phyloP scores from a whole-genome alignment of 2,888 invertebrate genomes.

The Homarus gammarus region DNA sequence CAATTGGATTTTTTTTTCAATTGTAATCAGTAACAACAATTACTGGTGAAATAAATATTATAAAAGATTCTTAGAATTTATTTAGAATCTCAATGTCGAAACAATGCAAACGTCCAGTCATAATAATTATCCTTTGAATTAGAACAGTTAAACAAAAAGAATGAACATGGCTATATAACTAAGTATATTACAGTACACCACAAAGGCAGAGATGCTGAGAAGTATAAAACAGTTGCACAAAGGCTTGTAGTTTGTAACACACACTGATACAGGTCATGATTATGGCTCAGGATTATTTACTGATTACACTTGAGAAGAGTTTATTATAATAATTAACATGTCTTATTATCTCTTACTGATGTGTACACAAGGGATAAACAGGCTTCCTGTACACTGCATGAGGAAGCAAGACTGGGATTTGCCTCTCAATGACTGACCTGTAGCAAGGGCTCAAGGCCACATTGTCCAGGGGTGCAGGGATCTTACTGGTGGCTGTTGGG shows the following conservation, averaged over 20 bases:
- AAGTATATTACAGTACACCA: constrained; percentile 73
- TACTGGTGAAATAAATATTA: constrained; percentile 23
- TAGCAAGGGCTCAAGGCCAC: constrained; percentile 60
- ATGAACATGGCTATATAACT: constrained; percentile 73
- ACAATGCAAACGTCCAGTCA: constrained; percentile 76
- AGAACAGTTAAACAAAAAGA: constrained; percentile 74
- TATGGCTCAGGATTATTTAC: constrained; percentile 62
- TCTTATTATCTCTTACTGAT: constrained; percentile 61
- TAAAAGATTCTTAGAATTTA: constrained; percentile 76
- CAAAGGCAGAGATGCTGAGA: constrained; percentile 73
- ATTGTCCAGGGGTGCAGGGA: constrained; percentile 55
- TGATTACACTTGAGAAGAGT: constrained; percentile 56
- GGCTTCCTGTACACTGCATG: constrained; percentile 66
- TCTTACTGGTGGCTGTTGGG: constrained; percentile 9
- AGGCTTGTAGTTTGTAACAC: constrained; percentile 69
- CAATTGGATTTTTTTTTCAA: too few species aligned
- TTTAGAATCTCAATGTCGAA: constrained; percentile 76
- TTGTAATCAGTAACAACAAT: too few species aligned
- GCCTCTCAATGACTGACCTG: constrained; percentile 67
- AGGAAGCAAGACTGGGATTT: constrained; percentile 44
- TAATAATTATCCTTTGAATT: constrained; percentile 70
- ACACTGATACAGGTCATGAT: constrained; percentile 73
- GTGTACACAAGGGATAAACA: constrained; percentile 61
- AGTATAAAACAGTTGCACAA: constrained; percentile 72
- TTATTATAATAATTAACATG: constrained; percentile 61